Percentiles rank a stretch among this genome's conserved stretches.
Conservation (phyloP, 2,797 vertebrate species). For the Pterois miles region DNA sequence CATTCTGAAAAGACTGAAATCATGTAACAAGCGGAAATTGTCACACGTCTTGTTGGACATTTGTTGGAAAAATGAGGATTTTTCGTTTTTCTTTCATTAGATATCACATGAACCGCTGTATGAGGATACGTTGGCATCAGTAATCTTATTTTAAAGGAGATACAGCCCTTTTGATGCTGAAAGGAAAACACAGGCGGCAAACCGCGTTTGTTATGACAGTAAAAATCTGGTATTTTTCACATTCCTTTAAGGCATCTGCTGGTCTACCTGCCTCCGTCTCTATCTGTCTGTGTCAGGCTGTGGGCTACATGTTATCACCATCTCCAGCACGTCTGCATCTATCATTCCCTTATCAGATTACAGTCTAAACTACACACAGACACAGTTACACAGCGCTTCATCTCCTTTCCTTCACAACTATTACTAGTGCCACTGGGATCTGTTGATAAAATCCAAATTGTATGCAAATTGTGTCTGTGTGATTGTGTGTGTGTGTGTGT, state of each 20-base stretch:
- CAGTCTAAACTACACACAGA: conserved; percentile 10
- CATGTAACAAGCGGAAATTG: no score
- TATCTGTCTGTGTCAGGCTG: conserved; percentile 48
- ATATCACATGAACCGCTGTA: no score
- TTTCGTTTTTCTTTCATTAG: no score
- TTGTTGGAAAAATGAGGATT: no score
- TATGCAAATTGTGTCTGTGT: conserved; percentile 63
- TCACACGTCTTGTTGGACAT: no score
- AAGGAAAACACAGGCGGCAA: background rate
- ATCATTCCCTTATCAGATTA: conserved; percentile 66
- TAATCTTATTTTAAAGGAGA: background rate
- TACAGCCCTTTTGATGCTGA: background rate
- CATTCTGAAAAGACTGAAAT: no score
- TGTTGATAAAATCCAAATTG: conserved; percentile 70
- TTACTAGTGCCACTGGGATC: conserved; percentile 43
- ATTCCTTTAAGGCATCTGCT: conserved; percentile 32
- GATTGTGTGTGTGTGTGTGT: conserved; percentile 2
- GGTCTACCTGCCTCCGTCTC: conserved; percentile 34
- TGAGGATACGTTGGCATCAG: background rate
- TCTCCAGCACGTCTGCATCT: conserved; percentile 36
- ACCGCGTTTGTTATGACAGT: background rate
- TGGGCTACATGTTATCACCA: conserved; percentile 52
- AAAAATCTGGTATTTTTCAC: conserved; percentile 19
- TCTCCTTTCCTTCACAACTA: conserved; percentile 41
- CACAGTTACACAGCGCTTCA: conserved; percentile 8